A percentile compares a stretch with the other conserved stretches of the same genome.
Conservation (phyloP, 2,113 vertebrate species). For the Emydura subglobosa region DNA sequence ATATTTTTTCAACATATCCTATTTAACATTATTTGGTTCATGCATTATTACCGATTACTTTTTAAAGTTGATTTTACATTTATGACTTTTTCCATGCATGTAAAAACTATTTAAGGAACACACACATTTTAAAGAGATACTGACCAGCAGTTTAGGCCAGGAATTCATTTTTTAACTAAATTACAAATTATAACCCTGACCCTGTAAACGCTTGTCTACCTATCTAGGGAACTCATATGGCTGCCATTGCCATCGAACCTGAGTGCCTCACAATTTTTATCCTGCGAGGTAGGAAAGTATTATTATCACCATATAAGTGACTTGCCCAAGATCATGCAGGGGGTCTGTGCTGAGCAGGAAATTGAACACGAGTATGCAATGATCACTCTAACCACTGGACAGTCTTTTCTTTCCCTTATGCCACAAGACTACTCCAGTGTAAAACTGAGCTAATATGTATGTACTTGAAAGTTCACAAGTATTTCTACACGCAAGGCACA, state of each 20-base stretch:
- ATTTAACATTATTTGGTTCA: conserved; percentile 2
- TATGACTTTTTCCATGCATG: neutral
- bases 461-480: neutral
- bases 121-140: neutral
- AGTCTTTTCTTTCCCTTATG: neutral
- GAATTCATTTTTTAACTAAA: neutral
- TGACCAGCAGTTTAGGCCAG: neutral
- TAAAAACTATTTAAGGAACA: neutral
- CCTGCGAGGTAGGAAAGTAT: too few relatives aligned
- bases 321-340: fast-evolving
- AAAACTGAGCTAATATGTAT: neutral
- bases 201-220: neutral
- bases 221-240: neutral
- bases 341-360: neutral
- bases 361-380: neutral
- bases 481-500: too few relatives aligned
- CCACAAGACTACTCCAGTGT: neutral
- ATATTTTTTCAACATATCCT: neutral
- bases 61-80: conserved; percentile 15
- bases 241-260: fast-evolving
- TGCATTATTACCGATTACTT: neutral
- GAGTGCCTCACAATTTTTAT: fast-evolving
- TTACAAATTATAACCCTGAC: neutral
- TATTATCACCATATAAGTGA: neutral
- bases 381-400: neutral